Base-by-base conservation (phyloP, 2,113 vertebrate species). In the Neogobius melanostomus region DNA sequence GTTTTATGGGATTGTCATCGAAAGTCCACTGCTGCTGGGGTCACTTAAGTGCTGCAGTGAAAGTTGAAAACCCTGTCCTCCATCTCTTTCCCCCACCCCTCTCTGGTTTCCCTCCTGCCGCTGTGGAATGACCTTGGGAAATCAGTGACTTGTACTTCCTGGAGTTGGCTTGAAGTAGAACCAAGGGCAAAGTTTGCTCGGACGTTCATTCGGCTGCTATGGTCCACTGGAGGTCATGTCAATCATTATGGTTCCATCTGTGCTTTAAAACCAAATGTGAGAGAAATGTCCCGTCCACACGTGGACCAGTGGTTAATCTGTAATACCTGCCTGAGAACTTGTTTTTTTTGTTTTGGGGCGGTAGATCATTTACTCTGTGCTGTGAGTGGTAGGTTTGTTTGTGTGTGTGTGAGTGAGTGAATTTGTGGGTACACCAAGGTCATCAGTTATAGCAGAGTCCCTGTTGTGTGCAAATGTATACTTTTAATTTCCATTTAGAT, bases 91-190 rank as follows among this genome's bases (percentile, higher is more conserved):
- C 76, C 78, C 67, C 81, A 75, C 75, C 72, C 75, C 77, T 81
- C 80, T 76, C 77, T 82, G 76, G 74, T 84, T 93, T 93, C 85
- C 80, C 73, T 82, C 77, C 87, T 71, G 67, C 86, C 82, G 84
- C 70, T 90, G 89, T 82, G 86, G 77, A 91, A 94, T 98, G 96
- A 98, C 97, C 97, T 99, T 99, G 97, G 95, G 90, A 94, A 87
- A 92, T 91, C 85, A 90, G 90, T 86, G 89, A 88, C 89, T 89
- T 89, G 86, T 82, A 89, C 90, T 80, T 92, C 93, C 91, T 90
- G 81, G 84, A 95, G 92, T 93, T 92, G 71, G 82, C 82, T 82
- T 59, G 75, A 90, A 87, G 82, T 80, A 72, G 90, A 91, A 89
- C 86, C 93, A 95, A 96, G 95, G 95, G 93, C 94, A 95, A 95